Evolutionary conservation across 2,888 invertebrate species (phyloP).

Genomic region (Netelia virgata): DNA sequence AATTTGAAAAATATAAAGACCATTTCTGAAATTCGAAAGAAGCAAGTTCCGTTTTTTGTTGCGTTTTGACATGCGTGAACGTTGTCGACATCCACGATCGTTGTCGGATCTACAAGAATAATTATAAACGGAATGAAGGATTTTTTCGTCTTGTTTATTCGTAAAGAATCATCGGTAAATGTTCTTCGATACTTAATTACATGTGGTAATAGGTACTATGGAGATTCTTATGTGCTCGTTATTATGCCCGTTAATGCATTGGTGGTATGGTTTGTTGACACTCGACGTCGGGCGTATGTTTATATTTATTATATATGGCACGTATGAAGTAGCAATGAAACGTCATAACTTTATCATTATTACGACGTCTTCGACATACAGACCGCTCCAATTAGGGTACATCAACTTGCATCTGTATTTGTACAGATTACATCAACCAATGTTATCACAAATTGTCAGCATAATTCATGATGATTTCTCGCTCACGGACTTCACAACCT

Average conservation of each 20-base stretch:
- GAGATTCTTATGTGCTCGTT: slow-evolving; percentile 49
- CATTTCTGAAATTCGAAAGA: too few relatives aligned
- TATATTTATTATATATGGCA: slow-evolving; percentile 52
- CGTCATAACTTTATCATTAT: neutral
- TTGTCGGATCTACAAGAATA: too few relatives aligned
- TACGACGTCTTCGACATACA: slow-evolving; percentile 19
- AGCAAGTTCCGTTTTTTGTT: slow-evolving; percentile 10
- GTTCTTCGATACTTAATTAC: slow-evolving; percentile 31
- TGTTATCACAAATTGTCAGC: slow-evolving; percentile 5
- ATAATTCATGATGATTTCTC: slow-evolving; percentile 25
- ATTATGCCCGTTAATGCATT: slow-evolving; percentile 12
- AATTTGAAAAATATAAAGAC: neutral
- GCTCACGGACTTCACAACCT: neutral
- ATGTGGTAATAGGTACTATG: slow-evolving; percentile 31
- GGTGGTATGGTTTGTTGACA: neutral
- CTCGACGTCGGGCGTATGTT: neutral
- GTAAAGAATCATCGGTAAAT: slow-evolving; percentile 15
- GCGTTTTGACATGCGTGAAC: too few relatives aligned
- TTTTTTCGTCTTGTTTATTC: too few relatives aligned
- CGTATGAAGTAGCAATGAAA: slow-evolving; percentile 44
- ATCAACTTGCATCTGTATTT: slow-evolving; percentile 38
- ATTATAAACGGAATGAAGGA: too few relatives aligned
- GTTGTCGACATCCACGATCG: too few relatives aligned
- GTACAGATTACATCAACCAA: slow-evolving; percentile 43
- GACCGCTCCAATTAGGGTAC: slow-evolving; percentile 3